Base-by-base conservation (phyloP, 2,113 vertebrate genomes). In the Takifugu flavidus region DNA sequence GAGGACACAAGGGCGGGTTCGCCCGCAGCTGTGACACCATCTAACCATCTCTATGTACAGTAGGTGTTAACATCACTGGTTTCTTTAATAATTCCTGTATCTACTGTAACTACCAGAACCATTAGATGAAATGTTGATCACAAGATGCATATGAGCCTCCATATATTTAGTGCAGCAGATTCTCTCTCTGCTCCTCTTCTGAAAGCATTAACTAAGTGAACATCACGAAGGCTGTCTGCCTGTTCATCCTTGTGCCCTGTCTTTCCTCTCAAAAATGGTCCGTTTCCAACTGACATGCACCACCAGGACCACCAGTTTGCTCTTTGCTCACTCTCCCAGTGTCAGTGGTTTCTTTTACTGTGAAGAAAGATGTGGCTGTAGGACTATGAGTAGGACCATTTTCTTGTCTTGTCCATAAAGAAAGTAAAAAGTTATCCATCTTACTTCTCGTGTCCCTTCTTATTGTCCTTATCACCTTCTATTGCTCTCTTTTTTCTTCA, bases 391-490 rank as follows among this genome's bases (percentile, higher is more conserved):
- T 20, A 20, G 20, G 20, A 20, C 20, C 20, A 20, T 20, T 20
- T 20, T 20, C 20, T 20, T 20, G 11, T n/a, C 25, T 4, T 14
- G 49, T 61, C 25, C 31, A 49, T 5, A 69, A 59, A 59, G 29
- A 13, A n/a, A 72, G 44, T 64, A 43, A 73, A 56, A 59, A n/a
- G 13, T 56, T 49, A 3, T 25, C 34, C 34, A 34, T 7, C 3
- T 39, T 39, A 6, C 7, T 10, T 39, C 8, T 20, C 29, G 39
- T 7, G 20, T 26, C 11, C 13, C 25, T 52, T 53, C 28, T 53
- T 53, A 4, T 47, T 49, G 51, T 12, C n/a, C 31, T 53, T 26
- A 52, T 50, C 55, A 55, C 11, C 10, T 56, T 27, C 39, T 56
- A 27, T 44, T 11, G 11, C 13, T 54, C 13, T 54, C 50, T 62